A percentile compares a stretch with the other conserved stretches of the same genome.
Conservation (phyloP, 2,113 vertebrate genomes). For the Fulmarus glacialis region DNA sequence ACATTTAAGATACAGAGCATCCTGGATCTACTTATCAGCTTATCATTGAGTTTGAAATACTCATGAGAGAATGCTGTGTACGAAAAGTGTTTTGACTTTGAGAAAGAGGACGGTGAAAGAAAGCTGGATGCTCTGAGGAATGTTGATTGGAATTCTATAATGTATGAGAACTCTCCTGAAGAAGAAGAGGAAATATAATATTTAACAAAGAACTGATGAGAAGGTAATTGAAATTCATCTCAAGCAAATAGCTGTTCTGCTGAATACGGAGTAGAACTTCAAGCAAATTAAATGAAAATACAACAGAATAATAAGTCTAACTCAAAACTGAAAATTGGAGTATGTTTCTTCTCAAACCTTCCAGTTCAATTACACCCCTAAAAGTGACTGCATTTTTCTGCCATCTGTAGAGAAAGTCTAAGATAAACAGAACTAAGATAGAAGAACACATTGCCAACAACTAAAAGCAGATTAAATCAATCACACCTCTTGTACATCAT, state of each 20-base stretch:
- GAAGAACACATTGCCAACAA: not conserved
- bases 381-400: not conserved
- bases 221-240: slow-evolving; percentile 69
- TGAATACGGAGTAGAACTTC: slow-evolving; percentile 63
- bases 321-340: slow-evolving; percentile 1
- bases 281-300: slow-evolving; percentile 61
- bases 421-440: not conserved
- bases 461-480: slow-evolving; percentile 1
- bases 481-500: not conserved
- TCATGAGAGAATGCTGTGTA: slow-evolving; percentile 47
- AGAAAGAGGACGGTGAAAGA: slow-evolving; percentile 39
- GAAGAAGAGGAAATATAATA: slow-evolving; percentile 59
- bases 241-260: slow-evolving; percentile 47
- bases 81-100: slow-evolving; percentile 55
- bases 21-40: slow-evolving; percentile 61
- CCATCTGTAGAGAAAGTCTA: not conserved
- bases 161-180: slow-evolving; percentile 59
- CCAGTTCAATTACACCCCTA: not conserved
- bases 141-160: slow-evolving; percentile 73
- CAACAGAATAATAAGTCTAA: slow-evolving; percentile 38
- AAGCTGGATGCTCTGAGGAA: slow-evolving; percentile 56
- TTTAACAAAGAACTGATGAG: slow-evolving; percentile 68
- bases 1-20: slow-evolving; percentile 33
- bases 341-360: slow-evolving; percentile 17
- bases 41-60: slow-evolving; percentile 65